Base-by-base conservation (phyloP, 2,113 vertebrate genomes). In the Chionodraco myersi region DNA sequence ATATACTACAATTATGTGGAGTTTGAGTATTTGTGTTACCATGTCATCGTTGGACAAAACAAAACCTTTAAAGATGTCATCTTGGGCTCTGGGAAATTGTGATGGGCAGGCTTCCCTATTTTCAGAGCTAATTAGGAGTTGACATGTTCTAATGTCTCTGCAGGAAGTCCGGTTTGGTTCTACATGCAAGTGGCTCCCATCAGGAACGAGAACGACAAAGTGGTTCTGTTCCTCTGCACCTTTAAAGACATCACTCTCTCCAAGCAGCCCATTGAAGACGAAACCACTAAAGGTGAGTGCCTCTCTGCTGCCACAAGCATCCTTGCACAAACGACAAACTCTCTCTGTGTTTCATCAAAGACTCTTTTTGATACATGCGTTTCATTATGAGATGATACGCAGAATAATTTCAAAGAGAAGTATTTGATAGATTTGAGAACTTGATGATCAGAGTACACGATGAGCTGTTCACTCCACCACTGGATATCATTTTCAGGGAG, bases 141-240 rank as follows among this genome's bases (percentile, higher is more conserved):
- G 2, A 53, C 34, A 10, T 12, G 30, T 15, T 66, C n/a, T 60
- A 12, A 12, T 66, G 51, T 75, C 36, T 70, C 23, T 51, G 21
- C 93, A 99, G 98, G 97, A 93, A 96, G 96, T 41, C 98, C 98
- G 0, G 97, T 99, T 89, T 99, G 98, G 97, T 99, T 99, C 95
- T 99, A 99, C 92, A 98, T 99, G 97, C 98, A 99, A 91, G 97
- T 99, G 82, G 98, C 97, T 87, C 98, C 98, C 6, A 99, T 99
- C 95, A 96, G 97, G 91, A 99, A 99, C 66, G 98, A 99, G 84
- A 97, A 98, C 4, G 97, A 99, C 93, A 99, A 97, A 85, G 97
- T 99, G 92, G 98, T 99, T 88, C 94, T 99, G 88, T 99, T 99
- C 92, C 92, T 99, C 85, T 99, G 97, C 91, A 99, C 98, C 8